Conservation (phyloP, 2,113 vertebrate genomes). For the Sterna hirundo region DNA sequence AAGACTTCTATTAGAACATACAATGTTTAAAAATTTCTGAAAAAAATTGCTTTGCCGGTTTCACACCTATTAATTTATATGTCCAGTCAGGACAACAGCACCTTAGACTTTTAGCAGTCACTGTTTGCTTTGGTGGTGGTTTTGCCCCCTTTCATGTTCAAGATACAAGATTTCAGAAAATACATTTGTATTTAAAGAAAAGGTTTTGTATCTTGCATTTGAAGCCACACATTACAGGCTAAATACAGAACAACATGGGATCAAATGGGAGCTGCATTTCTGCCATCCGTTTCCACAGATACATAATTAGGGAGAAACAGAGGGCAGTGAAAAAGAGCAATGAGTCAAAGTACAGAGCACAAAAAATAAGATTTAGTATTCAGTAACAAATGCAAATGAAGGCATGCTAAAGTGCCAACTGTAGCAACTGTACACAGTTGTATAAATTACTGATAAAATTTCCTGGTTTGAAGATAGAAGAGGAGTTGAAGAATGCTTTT, state of each 20-base stretch:
- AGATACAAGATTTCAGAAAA: neutral
- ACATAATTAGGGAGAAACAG: neutral
- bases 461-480: neutral
- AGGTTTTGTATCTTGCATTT: neutral
- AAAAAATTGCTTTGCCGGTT: neutral
- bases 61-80: neutral
- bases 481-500: neutral
- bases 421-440: neutral
- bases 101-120: neutral
- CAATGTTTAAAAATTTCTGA: neutral
- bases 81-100: neutral
- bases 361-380: neutral
- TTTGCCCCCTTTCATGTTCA: neutral
- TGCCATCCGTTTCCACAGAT: neutral
- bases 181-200: neutral
- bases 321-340: neutral
- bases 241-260: neutral
- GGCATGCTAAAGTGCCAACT: neutral
- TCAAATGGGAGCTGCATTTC: neutral
- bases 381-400: neutral
- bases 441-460: neutral
- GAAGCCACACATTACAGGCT: neutral
- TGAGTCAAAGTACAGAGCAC: neutral
- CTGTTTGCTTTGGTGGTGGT: neutral
- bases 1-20: neutral